Percentiles rank a stretch among this genome's conserved stretches.
Evolutionary conservation across 2,113 vertebrate genomes (phyloP).

Genomic region (Vidua chalybeata): DNA sequence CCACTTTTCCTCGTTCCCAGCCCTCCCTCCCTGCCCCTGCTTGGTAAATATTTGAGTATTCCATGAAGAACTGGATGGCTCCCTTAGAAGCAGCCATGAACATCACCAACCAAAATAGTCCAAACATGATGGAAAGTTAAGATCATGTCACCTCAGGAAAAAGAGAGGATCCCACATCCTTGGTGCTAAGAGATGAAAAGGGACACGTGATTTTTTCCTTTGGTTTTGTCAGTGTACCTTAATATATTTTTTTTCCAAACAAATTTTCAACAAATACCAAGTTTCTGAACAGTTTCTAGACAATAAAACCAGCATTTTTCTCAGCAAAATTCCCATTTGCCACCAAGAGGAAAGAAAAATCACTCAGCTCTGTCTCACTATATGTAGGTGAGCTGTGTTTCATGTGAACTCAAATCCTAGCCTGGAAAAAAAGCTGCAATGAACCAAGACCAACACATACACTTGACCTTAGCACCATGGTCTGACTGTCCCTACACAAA

Average conservation of each 20-base stretch:
- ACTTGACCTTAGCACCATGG: background rate
- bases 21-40: background rate
- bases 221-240: background rate
- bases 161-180: background rate
- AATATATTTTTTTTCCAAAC: background rate
- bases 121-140: background rate
- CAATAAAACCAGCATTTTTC: background rate
- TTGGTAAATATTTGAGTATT: background rate
- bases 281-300: background rate
- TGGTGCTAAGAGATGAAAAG: background rate
- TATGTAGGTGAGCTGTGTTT: background rate
- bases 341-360: background rate
- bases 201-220: background rate
- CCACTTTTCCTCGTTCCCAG: background rate
- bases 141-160: background rate
- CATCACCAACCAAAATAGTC: background rate
- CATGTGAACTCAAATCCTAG: rapidly evolving
- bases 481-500: background rate
- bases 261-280: background rate
- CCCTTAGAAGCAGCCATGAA: background rate
- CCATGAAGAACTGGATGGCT: background rate
- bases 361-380: background rate
- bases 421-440: background rate
- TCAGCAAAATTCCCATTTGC: background rate
- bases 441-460: background rate